These are phyloP conservation scores for Ophiodon elongatus DNA, from an alignment of 2,113 vertebrate species.

Conservation along the genomic window DNA sequence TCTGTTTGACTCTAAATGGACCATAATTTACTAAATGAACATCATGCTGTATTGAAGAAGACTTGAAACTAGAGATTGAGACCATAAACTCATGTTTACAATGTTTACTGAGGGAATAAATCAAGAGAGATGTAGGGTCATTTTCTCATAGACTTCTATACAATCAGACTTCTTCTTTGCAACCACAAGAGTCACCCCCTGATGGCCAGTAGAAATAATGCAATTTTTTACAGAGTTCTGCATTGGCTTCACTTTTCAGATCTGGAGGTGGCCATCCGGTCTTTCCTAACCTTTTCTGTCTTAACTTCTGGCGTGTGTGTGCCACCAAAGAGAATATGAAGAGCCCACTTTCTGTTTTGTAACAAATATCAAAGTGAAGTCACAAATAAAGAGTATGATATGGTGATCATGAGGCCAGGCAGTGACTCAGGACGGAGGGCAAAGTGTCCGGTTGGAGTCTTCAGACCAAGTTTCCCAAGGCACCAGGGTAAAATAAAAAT, in stretches of 20 bases:
- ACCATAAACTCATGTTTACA: background rate
- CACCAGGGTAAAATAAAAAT: background rate
- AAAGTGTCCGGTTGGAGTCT: background rate
- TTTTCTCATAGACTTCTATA: too few relatives aligned
- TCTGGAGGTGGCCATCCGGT: too few relatives aligned
- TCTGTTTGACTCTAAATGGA: background rate
- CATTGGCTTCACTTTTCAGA: too few relatives aligned
- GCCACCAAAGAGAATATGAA: background rate
- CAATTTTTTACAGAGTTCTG: too few relatives aligned
- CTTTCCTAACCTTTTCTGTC: background rate
- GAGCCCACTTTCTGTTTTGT: background rate
- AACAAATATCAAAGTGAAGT: background rate
- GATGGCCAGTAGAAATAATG: too few relatives aligned
- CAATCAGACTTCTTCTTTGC: too few relatives aligned
- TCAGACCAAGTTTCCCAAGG: background rate
- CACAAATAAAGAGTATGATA: background rate
- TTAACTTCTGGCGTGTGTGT: background rate
- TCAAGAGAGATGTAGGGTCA: too few relatives aligned
- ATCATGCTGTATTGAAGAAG: background rate
- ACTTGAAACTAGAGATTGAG: background rate
- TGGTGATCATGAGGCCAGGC: background rate
- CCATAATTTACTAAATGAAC: too few relatives aligned
- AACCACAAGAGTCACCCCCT: too few relatives aligned
- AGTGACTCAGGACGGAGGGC: background rate
- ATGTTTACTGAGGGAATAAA: too few relatives aligned